These are phyloP conservation scores for Prinia subflava DNA, from an alignment of 2,113 vertebrate species.

Conservation along the genomic window DNA sequence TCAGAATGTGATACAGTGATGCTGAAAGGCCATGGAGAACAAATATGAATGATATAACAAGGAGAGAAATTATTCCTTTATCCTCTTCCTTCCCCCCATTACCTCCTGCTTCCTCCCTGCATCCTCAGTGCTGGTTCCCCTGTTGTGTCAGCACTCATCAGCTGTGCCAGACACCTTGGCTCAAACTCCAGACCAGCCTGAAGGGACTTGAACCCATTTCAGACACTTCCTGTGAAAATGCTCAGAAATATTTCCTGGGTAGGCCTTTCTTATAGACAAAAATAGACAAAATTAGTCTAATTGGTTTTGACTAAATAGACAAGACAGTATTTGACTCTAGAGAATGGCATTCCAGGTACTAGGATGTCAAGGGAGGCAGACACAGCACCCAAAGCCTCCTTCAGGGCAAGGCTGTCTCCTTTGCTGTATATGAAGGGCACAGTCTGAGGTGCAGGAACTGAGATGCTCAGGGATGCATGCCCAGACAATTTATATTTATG, in stretches of 20 bases:
- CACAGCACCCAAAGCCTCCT: neutral
- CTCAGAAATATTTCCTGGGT: neutral
- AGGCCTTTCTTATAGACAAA: neutral
- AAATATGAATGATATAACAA: neutral
- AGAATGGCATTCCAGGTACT: neutral
- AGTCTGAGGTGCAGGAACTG: neutral
- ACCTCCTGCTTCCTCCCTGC: neutral
- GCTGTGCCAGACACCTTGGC: neutral
- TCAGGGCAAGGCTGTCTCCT: neutral
- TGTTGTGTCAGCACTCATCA: neutral
- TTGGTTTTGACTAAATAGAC: neutral
- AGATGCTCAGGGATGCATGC: neutral
- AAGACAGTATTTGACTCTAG: neutral
- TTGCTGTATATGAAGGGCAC: neutral
- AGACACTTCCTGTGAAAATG: neutral
- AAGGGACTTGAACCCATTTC: neutral
- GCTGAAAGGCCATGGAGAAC: neutral
- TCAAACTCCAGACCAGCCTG: neutral
- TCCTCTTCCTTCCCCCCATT: neutral
- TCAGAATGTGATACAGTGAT: neutral
- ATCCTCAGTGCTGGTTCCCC: neutral
- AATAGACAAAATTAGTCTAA: too few relatives aligned
- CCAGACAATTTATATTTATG: neutral
- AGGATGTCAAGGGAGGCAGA: neutral
- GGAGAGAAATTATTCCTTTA: neutral